phyloP scores from a whole-genome alignment of 1,140 invertebrate species.

The Pseudomyrmex gracilis region DNA sequence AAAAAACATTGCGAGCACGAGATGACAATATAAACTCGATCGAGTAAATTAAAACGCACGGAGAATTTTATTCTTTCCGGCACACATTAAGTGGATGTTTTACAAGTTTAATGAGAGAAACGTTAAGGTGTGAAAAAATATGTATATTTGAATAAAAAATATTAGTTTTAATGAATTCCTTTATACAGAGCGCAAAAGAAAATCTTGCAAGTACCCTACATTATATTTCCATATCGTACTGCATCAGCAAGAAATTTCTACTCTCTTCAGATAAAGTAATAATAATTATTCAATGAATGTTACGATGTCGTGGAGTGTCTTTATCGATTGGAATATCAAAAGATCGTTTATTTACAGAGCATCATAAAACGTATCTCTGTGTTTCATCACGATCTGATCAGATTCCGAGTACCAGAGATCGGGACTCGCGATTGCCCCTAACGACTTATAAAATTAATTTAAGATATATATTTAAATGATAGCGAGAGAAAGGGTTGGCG shows the following conservation, averaged over 20 bases:
- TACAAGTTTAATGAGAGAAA: no score
- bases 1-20: not conserved
- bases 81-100: no score
- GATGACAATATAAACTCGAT: slow-evolving; percentile 2
- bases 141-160: no score
- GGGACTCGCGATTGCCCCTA: slow-evolving; percentile 1
- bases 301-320: not conserved
- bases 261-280: no score
- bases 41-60: not conserved
- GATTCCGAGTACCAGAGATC: slow-evolving; percentile 21
- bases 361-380: not conserved
- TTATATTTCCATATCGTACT: no score
- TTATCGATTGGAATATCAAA: not conserved
- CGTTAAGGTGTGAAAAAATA: no score
- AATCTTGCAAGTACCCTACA: no score
- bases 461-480: slow-evolving; percentile 2
- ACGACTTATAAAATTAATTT: slow-evolving; percentile 47
- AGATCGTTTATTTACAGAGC: not conserved
- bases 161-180: no score
- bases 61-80: no score
- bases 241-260: no score
- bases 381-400: not conserved
- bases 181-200: no score
- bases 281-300: not conserved
- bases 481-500: no score